Evolutionary conservation across 2,113 vertebrate genomes (phyloP).

Genomic region (Rhinoptilus africanus): DNA sequence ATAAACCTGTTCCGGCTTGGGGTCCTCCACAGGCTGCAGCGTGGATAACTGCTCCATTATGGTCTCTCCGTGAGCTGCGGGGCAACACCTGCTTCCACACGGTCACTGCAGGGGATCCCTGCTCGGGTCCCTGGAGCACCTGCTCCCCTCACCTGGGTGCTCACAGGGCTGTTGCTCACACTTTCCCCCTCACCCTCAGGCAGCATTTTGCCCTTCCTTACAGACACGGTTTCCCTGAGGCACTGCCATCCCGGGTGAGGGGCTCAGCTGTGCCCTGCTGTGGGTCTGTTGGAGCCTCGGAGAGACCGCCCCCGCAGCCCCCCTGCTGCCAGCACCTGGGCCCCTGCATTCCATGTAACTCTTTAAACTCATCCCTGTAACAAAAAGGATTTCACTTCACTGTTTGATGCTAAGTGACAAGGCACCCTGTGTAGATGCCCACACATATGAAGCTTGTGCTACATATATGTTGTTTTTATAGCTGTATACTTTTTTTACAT

Average conservation of each 20-base stretch:
- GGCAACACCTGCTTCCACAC: neutral
- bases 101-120: neutral
- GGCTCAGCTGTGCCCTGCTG: neutral
- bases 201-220: neutral
- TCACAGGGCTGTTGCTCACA: neutral
- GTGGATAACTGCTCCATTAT: neutral
- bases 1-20: neutral
- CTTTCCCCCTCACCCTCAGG: neutral
- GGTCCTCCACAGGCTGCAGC: neutral
- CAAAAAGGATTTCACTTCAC: neutral
- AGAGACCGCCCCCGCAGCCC: neutral
- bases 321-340: accelerated
- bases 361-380: neutral
- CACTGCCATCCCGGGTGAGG: neutral
- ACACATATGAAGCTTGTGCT: neutral
- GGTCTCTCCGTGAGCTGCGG: neutral
- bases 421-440: neutral
- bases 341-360: neutral
- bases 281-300: neutral
- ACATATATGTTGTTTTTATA: neutral
- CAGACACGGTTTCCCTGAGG: neutral
- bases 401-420: neutral
- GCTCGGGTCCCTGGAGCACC: neutral
- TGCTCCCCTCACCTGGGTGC: neutral
- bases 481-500: neutral